A percentile compares a stretch with the other conserved stretches of the same genome.
These are phyloP conservation scores for Hippocampus zosterae DNA, from an alignment of 2,113 vertebrate species.

Conservation along the genomic window DNA sequence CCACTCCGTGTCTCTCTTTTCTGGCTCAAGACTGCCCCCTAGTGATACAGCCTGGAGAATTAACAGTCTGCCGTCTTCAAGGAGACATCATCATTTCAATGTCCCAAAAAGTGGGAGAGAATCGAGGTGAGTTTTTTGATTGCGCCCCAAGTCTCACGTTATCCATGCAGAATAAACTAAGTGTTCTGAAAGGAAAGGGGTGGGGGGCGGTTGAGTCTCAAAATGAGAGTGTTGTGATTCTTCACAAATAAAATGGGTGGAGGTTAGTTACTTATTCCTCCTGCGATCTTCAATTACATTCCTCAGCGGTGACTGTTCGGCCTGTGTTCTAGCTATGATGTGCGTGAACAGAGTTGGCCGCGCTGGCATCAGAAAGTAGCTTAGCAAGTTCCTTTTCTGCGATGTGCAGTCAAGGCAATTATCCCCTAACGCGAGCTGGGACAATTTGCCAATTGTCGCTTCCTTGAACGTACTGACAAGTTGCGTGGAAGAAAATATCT, in stretches of 20 bases:
- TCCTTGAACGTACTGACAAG: background rate
- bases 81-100: slow-evolving; percentile 62
- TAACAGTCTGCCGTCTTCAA: slow-evolving; percentile 13
- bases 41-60: slow-evolving; percentile 38
- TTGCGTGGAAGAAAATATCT: background rate
- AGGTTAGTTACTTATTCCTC: background rate
- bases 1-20: slow-evolving; percentile 7
- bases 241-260: background rate
- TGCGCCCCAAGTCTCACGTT: background rate
- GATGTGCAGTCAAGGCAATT: background rate
- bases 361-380: background rate
- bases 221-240: background rate
- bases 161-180: background rate
- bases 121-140: background rate
- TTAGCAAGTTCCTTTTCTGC: background rate
- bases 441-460: background rate
- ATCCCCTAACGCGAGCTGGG: background rate
- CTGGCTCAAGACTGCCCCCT: slow-evolving; percentile 74
- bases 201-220: background rate
- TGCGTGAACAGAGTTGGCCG: background rate
- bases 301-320: background rate
- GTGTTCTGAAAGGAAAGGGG: too few relatives aligned
- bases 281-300: slow-evolving; percentile 2
- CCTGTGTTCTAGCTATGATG: background rate
- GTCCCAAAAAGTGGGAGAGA: slow-evolving; percentile 45